Evolutionary conservation across 2,113 vertebrate species (phyloP).

Genomic region (Nothocercus nigrocapillus): DNA sequence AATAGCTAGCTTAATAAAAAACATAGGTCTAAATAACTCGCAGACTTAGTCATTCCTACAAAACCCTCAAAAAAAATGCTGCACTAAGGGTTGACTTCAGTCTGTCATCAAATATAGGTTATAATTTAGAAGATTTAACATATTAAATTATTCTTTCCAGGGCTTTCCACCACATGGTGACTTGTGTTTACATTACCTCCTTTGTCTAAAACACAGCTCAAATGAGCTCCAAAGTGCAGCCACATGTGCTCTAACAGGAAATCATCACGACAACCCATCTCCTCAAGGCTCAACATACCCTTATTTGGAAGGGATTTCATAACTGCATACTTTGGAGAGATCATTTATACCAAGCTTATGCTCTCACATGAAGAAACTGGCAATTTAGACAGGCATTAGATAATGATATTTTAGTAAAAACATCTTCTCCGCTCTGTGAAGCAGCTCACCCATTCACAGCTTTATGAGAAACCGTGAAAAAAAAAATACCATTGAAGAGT

Average conservation of each 20-base stretch:
- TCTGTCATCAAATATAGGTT: constrained; percentile 1
- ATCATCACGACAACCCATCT: not conserved
- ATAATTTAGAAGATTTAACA: constrained; percentile 5
- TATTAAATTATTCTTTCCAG: not conserved
- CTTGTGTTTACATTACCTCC: constrained; percentile 26
- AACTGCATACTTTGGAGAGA: not conserved
- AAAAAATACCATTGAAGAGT: rapidly evolving
- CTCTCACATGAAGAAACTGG: not conserved
- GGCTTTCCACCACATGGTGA: not conserved
- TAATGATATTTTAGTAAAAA: not conserved
- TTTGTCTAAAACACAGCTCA: constrained; percentile 1
- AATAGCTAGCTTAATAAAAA: not conserved
- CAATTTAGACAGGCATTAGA: not conserved
- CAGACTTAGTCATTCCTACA: not conserved
- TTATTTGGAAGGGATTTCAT: not conserved
- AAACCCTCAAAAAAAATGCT: not conserved
- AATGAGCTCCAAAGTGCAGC: not conserved
- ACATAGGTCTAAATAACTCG: not conserved
- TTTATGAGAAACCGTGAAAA: not conserved
- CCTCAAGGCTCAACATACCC: not conserved
- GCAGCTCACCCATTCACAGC: not conserved
- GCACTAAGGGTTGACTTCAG: not conserved
- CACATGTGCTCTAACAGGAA: constrained; percentile 12
- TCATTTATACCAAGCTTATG: not conserved
- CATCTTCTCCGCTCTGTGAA: not conserved